Conservation (phyloP, 2,113 vertebrate genomes). For the Colaptes auratus region DNA sequence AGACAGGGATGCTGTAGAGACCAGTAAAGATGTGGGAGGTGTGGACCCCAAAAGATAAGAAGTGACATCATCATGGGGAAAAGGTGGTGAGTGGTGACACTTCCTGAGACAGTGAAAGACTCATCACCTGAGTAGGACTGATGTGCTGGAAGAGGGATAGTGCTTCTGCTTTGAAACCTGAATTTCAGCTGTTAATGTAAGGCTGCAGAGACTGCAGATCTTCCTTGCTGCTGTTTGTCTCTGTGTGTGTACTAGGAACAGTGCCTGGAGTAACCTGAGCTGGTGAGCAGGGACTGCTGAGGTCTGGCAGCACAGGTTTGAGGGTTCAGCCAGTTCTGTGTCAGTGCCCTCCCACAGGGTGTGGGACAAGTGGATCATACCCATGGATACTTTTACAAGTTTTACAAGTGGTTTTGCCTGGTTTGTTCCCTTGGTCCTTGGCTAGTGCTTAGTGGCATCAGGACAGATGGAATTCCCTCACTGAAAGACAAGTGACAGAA, state of each 20-base stretch:
- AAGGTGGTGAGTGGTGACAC: neutral
- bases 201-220: neutral
- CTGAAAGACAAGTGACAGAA: neutral
- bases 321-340: neutral
- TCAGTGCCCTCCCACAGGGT: neutral
- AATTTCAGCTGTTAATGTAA: neutral
- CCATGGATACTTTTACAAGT: neutral
- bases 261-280: neutral
- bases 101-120: neutral
- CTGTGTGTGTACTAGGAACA: neutral
- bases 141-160: neutral
- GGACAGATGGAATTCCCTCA: neutral
- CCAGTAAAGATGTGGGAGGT: neutral
- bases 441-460: neutral
- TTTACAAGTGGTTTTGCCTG: neutral
- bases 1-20: neutral
- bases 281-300: neutral
- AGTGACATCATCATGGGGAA: neutral
- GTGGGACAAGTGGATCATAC: neutral
- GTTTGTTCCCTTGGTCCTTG: neutral
- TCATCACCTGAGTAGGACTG: neutral
- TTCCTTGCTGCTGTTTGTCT: neutral
- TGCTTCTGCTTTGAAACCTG: neutral
- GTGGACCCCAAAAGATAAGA: neutral
- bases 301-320: neutral